Evolutionary conservation across 2,888 invertebrate species (phyloP).

Genomic region (Clostera curtula): DNA sequence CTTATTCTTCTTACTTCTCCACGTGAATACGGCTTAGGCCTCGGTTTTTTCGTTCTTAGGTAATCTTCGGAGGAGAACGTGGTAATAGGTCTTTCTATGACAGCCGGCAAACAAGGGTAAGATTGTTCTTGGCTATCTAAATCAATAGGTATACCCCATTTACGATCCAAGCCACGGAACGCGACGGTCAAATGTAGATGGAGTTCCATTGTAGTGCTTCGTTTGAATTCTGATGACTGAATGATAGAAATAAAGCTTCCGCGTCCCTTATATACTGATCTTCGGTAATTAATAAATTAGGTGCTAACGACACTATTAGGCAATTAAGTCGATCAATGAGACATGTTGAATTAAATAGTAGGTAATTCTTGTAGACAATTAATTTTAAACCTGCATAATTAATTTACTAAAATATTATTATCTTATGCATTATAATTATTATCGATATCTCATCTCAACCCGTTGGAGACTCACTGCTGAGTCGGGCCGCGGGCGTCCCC

Average conservation of each 20-base stretch:
- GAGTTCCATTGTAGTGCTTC: conserved; percentile 41
- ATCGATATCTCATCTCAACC: no score
- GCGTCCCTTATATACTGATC: conserved; percentile 7
- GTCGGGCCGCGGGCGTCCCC: no score
- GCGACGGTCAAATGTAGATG: conserved; percentile 45
- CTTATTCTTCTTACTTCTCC: conserved; percentile 13
- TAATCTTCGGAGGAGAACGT: conserved; percentile 51
- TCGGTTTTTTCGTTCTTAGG: conserved; percentile 23
- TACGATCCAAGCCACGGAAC: conserved; percentile 41
- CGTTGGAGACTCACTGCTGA: no score
- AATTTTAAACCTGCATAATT: no score
- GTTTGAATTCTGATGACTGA: neutral
- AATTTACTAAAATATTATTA: no score
- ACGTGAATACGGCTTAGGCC: conserved; percentile 28
- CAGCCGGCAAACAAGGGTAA: conserved; percentile 28
- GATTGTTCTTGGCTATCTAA: conserved; percentile 30
- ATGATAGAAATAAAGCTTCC: conserved; percentile 6
- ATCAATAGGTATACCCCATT: conserved; percentile 46
- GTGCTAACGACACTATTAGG: neutral
- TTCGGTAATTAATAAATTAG: conserved; percentile 1
- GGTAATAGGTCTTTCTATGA: conserved; percentile 29
- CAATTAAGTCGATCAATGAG: conserved; percentile 2
- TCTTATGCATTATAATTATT: no score
- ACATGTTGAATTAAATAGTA: conserved; percentile 9
- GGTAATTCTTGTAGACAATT: no score